Conservation (phyloP, 2,797 vertebrate genomes). For the Eidolon dupreanum region DNA sequence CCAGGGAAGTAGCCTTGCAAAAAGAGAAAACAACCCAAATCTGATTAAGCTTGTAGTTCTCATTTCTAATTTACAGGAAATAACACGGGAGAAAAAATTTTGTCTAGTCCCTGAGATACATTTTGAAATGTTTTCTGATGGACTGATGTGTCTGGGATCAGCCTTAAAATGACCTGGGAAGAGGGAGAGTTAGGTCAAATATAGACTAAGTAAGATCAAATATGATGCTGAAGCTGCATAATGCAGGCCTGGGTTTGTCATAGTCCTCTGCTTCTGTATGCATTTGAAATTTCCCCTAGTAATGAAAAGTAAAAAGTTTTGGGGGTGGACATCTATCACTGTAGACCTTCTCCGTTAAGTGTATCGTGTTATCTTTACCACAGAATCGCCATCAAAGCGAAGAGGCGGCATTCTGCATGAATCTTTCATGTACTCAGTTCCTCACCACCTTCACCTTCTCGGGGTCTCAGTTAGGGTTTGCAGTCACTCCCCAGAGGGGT, state of each 20-base stretch:
- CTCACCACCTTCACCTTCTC: conserved; percentile 13
- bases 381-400: conserved; percentile 26
- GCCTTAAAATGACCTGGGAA: background rate
- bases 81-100: background rate
- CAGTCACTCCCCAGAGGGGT: background rate
- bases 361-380: background rate
- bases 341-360: background rate
- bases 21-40: conserved; percentile 23
- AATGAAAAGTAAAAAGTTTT: background rate
- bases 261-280: conserved; percentile 7
- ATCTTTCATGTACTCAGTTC: conserved; percentile 30
- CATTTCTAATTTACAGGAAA: background rate
- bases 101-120: background rate
- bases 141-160: background rate
- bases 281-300: background rate
- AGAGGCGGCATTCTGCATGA: conserved; percentile 3
- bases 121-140: conserved; percentile 12
- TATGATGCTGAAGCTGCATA: background rate
- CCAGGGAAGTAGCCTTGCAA: background rate
- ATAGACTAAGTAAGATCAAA: background rate
- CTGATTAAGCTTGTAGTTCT: background rate
- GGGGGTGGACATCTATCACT: background rate
- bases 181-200: background rate
- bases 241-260: background rate
- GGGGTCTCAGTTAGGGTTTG: conserved; percentile 37